Evolutionary conservation across 2,113 vertebrate genomes (phyloP).

Genomic region (Copsychus sechellarum): DNA sequence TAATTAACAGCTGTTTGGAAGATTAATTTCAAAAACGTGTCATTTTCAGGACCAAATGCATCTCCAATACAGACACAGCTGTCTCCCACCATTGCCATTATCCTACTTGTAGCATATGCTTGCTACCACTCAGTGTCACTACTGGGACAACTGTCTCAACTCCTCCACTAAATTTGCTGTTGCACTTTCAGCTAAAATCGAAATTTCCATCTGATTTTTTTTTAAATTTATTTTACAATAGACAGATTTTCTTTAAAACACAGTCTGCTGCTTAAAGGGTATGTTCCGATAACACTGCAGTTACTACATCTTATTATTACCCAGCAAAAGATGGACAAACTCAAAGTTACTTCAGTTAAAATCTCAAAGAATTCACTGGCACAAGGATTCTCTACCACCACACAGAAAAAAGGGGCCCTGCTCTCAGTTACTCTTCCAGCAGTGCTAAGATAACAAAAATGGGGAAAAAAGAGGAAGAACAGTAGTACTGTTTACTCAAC

Average conservation of each 20-base stretch:
- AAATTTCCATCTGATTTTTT: neutral
- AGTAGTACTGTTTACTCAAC: neutral
- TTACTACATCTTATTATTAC: neutral
- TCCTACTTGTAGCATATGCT: neutral
- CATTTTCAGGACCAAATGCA: neutral
- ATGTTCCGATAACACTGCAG: neutral
- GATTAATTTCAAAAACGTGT: neutral
- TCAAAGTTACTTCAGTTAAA: neutral
- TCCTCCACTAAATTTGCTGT: neutral
- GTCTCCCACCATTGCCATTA: neutral
- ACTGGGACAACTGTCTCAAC: neutral
- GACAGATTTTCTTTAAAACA: neutral
- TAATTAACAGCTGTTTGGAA: neutral
- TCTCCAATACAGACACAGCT: fast-evolving
- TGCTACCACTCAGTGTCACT: neutral
- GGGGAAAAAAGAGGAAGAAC: neutral
- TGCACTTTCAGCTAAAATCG: neutral
- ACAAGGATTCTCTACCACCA: neutral
- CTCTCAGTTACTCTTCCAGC: neutral
- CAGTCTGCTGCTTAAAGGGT: neutral
- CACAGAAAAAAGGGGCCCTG: neutral
- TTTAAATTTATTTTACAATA: neutral
- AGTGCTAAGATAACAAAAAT: neutral
- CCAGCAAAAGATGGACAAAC: neutral
- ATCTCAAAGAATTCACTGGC: neutral